These are phyloP conservation scores for Synergus laeviventris DNA, from an alignment of 2,888 invertebrate genomes.

Conservation along the genomic window DNA sequence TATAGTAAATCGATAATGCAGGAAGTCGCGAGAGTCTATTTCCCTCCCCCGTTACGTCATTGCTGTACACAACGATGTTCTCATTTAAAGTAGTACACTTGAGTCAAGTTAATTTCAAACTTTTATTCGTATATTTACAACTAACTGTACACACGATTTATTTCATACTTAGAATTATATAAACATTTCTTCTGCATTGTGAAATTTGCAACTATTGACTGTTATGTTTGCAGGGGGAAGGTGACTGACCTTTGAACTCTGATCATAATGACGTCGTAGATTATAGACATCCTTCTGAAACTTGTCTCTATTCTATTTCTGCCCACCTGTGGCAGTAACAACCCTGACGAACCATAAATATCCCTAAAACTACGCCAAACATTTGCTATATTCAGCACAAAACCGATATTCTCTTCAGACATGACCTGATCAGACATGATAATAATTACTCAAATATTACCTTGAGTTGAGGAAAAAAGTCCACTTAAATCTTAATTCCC, in stretches of 20 bases:
- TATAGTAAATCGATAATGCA: slow-evolving; percentile 25
- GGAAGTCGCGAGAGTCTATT: not conserved
- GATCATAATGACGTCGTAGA: slow-evolving; percentile 1
- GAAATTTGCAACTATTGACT: not conserved
- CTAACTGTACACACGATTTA: too few relatives aligned
- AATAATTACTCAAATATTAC: slow-evolving; percentile 1
- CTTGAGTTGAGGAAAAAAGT: not conserved
- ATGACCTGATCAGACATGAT: not conserved
- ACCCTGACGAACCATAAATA: slow-evolving; percentile 11
- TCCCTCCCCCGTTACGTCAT: slow-evolving; percentile 1
- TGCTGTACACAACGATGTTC: not conserved
- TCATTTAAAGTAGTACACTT: not conserved
- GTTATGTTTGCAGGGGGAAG: not conserved
- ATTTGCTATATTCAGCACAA: slow-evolving; percentile 6
- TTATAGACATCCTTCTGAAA: slow-evolving; percentile 5
- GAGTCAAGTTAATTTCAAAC: not conserved
- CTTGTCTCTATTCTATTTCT: slow-evolving; percentile 23
- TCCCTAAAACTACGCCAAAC: not conserved
- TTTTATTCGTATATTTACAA: not conserved
- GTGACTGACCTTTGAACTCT: slow-evolving; percentile 30
- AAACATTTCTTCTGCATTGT: not conserved
- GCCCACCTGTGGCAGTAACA: slow-evolving; percentile 1
- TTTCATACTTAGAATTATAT: not conserved
- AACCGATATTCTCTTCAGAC: slow-evolving; percentile 16
- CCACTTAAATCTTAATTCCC: not conserved